Percentiles rank a stretch among this genome's conserved stretches.
Conservation (phyloP, 2,797 vertebrate genomes). For the Sebastes hubbsi region DNA sequence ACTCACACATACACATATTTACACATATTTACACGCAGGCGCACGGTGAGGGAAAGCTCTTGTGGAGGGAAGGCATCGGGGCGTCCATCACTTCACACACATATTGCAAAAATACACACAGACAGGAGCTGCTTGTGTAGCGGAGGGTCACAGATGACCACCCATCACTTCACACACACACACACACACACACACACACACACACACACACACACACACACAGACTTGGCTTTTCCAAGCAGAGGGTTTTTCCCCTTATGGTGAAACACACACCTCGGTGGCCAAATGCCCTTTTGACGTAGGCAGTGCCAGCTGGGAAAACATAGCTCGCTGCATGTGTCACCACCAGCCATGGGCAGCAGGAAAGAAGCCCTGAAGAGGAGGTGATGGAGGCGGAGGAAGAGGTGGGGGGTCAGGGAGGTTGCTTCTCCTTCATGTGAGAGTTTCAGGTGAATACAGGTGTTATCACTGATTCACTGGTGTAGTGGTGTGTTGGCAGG, state of each 20-base stretch:
- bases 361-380: constrained; percentile 15
- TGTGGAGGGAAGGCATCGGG: constrained; percentile 19
- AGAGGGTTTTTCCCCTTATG: constrained; percentile 58
- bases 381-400: neutral
- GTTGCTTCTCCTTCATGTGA: constrained; percentile 6
- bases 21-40: constrained; percentile 1
- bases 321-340: constrained; percentile 55
- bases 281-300: constrained; percentile 65
- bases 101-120: constrained; percentile 52
- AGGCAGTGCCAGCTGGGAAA: constrained; percentile 76
- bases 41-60: constrained; percentile 14
- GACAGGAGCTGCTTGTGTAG: constrained; percentile 56
- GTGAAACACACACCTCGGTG: constrained; percentile 57
- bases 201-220: neutral
- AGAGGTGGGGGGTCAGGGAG: neutral
- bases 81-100: constrained; percentile 49
- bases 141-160: constrained; percentile 54
- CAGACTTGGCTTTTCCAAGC: constrained; percentile 49
- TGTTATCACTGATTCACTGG: neutral
- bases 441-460: constrained; percentile 12
- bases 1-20: constrained; percentile 21
- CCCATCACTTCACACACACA: constrained; percentile 34
- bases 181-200: neutral
- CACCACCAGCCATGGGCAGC: constrained; percentile 14
- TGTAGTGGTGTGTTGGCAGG: neutral